phyloP scores from a whole-genome alignment of 2,888 invertebrate species.

The Ernsta delagoae region DNA sequence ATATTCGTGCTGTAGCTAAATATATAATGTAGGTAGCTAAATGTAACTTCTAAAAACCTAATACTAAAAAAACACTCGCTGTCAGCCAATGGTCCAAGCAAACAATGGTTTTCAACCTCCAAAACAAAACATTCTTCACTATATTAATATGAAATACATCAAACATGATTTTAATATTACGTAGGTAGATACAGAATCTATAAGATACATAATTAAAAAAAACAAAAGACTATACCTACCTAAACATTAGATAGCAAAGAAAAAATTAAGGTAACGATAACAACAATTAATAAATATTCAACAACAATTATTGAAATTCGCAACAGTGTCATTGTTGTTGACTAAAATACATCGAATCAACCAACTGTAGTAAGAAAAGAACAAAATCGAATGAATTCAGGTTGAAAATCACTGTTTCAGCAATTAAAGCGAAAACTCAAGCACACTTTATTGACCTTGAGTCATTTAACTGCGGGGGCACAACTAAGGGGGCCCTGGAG shows the following conservation, averaged over 20 bases:
- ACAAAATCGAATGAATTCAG: neutral
- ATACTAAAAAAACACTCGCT: slow-evolving; percentile 23
- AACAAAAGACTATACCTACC: too few relatives aligned
- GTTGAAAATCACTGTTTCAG: slow-evolving; percentile 24
- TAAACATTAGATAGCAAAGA: too few relatives aligned
- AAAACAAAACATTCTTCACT: neutral
- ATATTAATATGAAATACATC: neutral
- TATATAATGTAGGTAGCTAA: neutral
- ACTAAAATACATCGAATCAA: neutral
- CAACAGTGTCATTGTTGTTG: neutral
- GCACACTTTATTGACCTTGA: slow-evolving; percentile 53
- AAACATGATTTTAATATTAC: neutral
- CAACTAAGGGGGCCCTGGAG: slow-evolving; percentile 74
- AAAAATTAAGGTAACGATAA: too few relatives aligned
- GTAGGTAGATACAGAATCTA: neutral
- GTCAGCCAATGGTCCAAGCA: slow-evolving; percentile 79
- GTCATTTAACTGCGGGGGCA: slow-evolving; percentile 61
- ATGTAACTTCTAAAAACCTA: slow-evolving; percentile 20
- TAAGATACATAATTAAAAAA: neutral
- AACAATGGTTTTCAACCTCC: slow-evolving; percentile 42
- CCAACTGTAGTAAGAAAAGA: neutral
- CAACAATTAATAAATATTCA: neutral
- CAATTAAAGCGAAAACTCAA: slow-evolving; percentile 53
- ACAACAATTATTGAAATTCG: too few relatives aligned
- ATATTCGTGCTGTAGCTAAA: slow-evolving; percentile 27